Percentiles rank a stretch among this genome's conserved stretches.
Conservation (phyloP, 2,797 vertebrate genomes). For the Chrosomus eos region DNA sequence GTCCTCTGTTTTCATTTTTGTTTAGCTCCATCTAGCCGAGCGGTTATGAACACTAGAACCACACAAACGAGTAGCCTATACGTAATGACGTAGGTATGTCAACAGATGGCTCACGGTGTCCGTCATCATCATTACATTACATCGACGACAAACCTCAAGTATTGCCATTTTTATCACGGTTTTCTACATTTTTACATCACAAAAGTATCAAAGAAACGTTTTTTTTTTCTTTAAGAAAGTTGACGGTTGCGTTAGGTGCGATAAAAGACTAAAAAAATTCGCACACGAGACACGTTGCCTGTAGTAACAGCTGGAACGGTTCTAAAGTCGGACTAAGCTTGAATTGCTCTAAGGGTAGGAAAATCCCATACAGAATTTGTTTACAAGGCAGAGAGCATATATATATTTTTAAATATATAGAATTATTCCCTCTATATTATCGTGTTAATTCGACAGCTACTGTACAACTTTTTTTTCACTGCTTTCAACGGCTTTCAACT, state of each 20-base stretch:
- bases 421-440: neutral
- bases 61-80: neutral
- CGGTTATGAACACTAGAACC: no score
- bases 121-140: neutral
- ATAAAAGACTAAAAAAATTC: neutral
- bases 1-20: no score
- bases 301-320: neutral
- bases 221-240: neutral
- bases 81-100: neutral
- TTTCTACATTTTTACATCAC: neutral
- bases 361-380: neutral
- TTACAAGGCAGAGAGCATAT: neutral
- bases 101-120: neutral
- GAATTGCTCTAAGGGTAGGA: neutral
- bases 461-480: neutral
- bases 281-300: neutral
- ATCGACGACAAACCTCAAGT: neutral
- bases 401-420: neutral
- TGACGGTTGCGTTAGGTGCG: neutral
- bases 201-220: neutral
- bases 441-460: neutral
- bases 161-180: neutral
- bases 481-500: neutral
- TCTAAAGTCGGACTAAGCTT: neutral
- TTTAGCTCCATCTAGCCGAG: no score